Base-by-base conservation (phyloP, 1,140 invertebrate species). In the Conopomorpha cramerella region DNA sequence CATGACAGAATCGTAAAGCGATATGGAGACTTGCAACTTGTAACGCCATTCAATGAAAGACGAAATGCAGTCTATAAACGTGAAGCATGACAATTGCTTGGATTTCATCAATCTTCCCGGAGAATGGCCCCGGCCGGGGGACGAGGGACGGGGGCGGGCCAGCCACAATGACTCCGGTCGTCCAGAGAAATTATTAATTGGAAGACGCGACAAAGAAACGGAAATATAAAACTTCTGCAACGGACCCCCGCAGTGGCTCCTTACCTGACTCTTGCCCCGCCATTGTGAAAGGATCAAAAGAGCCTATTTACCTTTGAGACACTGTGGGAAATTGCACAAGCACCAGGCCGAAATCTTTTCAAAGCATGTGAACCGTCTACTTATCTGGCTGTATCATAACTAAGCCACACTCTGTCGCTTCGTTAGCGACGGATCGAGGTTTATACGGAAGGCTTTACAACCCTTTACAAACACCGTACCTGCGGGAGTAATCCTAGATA, bases 131-230 rank as follows among this genome's bases (percentile, higher is more conserved):
- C n/a, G 40, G 36, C 49, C 51, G 45, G 41, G 38, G 36, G 44
- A 41, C 36, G 44, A 41, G 19, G 16, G 46, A 34, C 51, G 51
- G 54, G 50, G 45, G 51, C 30, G 27, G 12, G 7, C n/a, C n/a
- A n/a, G 51, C 46, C 54, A 72, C 67, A 72, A 74, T 72, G 55
- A 58, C 57, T 66, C 41, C 54, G 63, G 70, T 70, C 70, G 70
- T 61, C 54, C 53, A 66, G 58, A 55, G 53, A 74, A 74, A 70
- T 74, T 72, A 72, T 74, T 72, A 74, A 74, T 72, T 70, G 67
- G 49, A 51, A 53, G 44, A 51, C 49, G 49, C 45, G 39, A 74
- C 70, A 74, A 74, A 74, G 70, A 72, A 74, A 55, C 70, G 71
- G 71, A 76, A 71, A 76, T 72, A 76, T 72, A 76, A 72, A 72